phyloP scores from a whole-genome alignment of 2,113 vertebrate genomes.

The Egretta garzetta region DNA sequence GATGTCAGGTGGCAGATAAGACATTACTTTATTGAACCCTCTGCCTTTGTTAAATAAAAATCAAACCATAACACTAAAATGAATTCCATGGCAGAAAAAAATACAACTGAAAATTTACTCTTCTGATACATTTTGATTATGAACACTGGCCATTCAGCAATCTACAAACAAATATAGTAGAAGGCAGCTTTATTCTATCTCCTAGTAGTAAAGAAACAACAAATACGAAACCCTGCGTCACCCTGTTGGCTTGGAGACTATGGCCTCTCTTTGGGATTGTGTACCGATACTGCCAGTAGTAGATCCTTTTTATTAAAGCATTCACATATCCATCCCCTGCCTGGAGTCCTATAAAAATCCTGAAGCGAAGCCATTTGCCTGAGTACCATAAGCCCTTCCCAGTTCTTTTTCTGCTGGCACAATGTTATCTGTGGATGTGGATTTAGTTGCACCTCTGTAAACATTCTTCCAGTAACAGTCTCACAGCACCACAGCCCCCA shows the following conservation, averaged over 20 bases:
- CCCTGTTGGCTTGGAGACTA: neutral
- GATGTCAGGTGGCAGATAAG: neutral
- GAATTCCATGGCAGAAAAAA: neutral
- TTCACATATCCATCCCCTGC: neutral
- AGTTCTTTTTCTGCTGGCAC: neutral
- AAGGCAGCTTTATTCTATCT: neutral
- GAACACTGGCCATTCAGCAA: neutral
- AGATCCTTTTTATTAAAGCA: neutral
- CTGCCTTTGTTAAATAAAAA: neutral
- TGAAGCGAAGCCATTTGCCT: neutral
- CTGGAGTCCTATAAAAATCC: neutral
- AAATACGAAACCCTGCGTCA: neutral
- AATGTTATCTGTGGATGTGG: neutral
- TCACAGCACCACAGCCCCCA: neutral
- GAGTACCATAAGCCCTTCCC: neutral
- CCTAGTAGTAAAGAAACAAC: neutral
- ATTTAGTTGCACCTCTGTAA: neutral
- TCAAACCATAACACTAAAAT: neutral
- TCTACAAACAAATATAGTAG: neutral
- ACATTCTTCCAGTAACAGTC: neutral
- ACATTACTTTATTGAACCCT: neutral
- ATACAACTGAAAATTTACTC: neutral
- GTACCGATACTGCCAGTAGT: neutral
- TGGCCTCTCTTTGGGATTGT: neutral
- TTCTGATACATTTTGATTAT: neutral